These are phyloP conservation scores for Hydrotaea diabolus DNA, from an alignment of 2,888 invertebrate genomes.

Conservation along the genomic window DNA sequence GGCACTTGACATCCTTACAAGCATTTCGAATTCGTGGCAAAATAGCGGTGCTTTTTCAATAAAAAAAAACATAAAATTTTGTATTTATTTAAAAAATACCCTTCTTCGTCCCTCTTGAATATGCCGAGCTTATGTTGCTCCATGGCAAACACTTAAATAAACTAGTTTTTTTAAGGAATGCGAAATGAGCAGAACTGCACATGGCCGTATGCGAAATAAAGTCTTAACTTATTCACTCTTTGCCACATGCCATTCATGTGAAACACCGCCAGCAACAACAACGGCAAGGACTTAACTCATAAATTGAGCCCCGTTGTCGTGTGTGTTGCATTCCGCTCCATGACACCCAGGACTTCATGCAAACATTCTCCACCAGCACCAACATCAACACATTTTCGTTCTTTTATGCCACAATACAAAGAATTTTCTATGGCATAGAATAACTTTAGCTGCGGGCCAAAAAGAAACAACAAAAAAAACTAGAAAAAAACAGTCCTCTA, in stretches of 20 bases:
- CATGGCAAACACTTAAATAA: not conserved
- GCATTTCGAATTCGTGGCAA: too few species aligned
- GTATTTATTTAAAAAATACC: not conserved
- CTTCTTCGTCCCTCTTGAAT: not conserved
- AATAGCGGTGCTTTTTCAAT: too few species aligned
- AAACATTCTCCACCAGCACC: not conserved
- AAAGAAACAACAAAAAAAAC: not conserved
- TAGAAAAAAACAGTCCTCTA: not conserved
- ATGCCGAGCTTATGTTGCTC: not conserved
- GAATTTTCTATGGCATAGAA: not conserved
- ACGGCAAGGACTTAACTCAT: not conserved
- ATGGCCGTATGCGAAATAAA: not conserved
- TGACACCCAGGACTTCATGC: conserved; percentile 14
- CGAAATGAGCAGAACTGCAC: not conserved
- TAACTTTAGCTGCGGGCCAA: conserved; percentile 7
- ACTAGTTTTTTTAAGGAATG: not conserved
- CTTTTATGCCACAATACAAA: not conserved
- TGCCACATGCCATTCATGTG: not conserved
- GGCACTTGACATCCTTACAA: too few species aligned
- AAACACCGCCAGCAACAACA: not conserved
- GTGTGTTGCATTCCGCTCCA: not conserved
- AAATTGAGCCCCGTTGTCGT: not conserved
- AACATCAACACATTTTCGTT: not conserved
- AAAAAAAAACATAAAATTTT: not conserved
- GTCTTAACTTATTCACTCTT: conserved; percentile 5